Conservation (phyloP, 2,113 vertebrate genomes). For the Scomber colias region DNA sequence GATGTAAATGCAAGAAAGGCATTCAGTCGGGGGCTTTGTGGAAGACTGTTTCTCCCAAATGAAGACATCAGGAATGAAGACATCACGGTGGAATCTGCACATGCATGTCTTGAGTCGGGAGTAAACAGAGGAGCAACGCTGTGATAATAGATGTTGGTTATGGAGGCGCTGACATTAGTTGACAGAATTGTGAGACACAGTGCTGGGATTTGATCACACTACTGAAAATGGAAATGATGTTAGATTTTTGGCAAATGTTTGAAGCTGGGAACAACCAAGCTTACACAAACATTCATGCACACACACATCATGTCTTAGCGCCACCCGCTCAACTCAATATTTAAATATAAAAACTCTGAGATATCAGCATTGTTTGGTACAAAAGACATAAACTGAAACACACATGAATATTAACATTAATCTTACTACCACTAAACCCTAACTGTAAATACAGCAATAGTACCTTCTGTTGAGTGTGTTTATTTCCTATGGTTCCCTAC, state of each 20-base stretch:
- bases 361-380: not conserved
- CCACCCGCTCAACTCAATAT: not conserved
- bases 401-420: not conserved
- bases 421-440: not conserved
- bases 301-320: not conserved
- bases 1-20: conserved; percentile 17
- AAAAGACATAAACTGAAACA: not conserved
- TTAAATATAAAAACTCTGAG: not conserved
- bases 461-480: not conserved
- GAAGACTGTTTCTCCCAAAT: conserved; percentile 58
- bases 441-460: not conserved
- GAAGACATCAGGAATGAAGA: conserved; percentile 74
- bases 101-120: conserved; percentile 22
- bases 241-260: conserved; percentile 64
- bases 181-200: conserved; percentile 54
- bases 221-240: conserved; percentile 49
- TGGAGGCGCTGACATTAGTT: conserved; percentile 51
- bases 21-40: conserved; percentile 20
- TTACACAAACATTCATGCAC: not conserved
- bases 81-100: conserved; percentile 48
- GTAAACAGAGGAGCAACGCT: conserved; percentile 49
- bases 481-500: too few relatives aligned
- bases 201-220: conserved; percentile 59
- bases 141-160: conserved; percentile 64
- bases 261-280: conserved; percentile 36